A percentile compares a stretch with the other conserved stretches of the same genome.
These are phyloP conservation scores for Merops nubicus DNA, from an alignment of 2,113 vertebrate species.

Conservation along the genomic window DNA sequence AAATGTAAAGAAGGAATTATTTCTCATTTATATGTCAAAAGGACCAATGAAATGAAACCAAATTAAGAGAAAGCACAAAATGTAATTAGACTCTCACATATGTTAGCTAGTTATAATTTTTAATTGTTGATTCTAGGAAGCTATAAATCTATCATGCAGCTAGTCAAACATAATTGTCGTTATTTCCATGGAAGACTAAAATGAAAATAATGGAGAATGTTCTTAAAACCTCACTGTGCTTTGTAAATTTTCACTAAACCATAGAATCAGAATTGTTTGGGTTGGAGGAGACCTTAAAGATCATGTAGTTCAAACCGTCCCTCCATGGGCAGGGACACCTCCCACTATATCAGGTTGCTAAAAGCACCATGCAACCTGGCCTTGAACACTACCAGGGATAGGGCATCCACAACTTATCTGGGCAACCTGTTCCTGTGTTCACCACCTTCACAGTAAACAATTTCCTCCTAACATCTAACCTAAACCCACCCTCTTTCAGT, in stretches of 20 bases:
- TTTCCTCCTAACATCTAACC: not conserved
- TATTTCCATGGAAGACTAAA: not conserved
- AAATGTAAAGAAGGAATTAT: not conserved
- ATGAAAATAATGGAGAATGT: not conserved
- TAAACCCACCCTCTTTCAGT: not conserved
- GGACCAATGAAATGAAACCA: not conserved
- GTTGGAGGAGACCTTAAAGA: not conserved
- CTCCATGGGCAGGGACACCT: too few relatives aligned
- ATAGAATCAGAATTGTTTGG: not conserved
- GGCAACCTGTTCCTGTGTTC: not conserved
- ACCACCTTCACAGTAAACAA: not conserved
- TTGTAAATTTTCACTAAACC: not conserved
- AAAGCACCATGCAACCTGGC: not conserved
- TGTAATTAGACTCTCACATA: not conserved
- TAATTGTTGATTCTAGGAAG: not conserved
- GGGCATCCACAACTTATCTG: too few relatives aligned
- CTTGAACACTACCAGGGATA: too few relatives aligned
- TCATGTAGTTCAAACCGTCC: accelerated
- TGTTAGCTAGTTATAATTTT: not conserved
- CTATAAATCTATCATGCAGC: not conserved
- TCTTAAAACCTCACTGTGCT: not conserved
- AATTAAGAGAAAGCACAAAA: not conserved
- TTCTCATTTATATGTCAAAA: not conserved
- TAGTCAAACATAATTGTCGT: not conserved
- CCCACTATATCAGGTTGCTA: not conserved